Evolutionary conservation across 2,797 vertebrate genomes (phyloP).

Genomic region (Helostoma temminkii): DNA sequence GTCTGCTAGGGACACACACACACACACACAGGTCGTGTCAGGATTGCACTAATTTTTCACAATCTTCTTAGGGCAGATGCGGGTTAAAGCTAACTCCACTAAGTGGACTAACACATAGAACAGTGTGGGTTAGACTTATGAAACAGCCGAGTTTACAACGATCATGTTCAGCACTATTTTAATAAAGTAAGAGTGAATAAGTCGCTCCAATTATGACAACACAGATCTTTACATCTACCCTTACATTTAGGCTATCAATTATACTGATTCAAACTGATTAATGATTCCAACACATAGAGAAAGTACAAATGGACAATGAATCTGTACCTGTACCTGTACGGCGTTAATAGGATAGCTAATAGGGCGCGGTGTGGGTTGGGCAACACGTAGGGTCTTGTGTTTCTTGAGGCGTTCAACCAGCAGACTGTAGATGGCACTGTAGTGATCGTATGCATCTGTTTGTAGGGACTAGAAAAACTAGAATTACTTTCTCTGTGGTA

Average conservation of each 20-base stretch:
- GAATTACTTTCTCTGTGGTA: no score
- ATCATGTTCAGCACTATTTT: neutral
- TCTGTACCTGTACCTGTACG: conserved; percentile 94
- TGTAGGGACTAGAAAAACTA: conserved; percentile 88
- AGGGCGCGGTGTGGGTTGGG: conserved; percentile 88
- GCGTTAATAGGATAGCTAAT: conserved; percentile 86
- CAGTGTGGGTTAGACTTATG: neutral
- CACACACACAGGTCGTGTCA: conserved; percentile 47
- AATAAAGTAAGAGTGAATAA: neutral
- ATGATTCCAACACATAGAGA: no score
- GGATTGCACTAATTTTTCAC: conserved; percentile 52
- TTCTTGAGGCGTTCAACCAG: conserved; percentile 95
- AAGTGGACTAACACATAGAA: conserved; percentile 1
- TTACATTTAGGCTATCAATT: no score
- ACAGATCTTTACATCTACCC: no score
- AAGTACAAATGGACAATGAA: neutral
- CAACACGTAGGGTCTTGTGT: conserved; percentile 92
- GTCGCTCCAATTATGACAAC: no score
- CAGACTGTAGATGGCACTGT: conserved; percentile 98
- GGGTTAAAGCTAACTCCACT: conserved; percentile 40
- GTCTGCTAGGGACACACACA: conserved; percentile 79
- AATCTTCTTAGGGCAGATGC: conserved; percentile 66
- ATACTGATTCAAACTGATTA: no score
- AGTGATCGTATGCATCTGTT: conserved; percentile 98
- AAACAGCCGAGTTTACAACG: neutral